Evolutionary conservation across 2,113 vertebrate genomes (phyloP).

Genomic region (Lophius piscatorius): DNA sequence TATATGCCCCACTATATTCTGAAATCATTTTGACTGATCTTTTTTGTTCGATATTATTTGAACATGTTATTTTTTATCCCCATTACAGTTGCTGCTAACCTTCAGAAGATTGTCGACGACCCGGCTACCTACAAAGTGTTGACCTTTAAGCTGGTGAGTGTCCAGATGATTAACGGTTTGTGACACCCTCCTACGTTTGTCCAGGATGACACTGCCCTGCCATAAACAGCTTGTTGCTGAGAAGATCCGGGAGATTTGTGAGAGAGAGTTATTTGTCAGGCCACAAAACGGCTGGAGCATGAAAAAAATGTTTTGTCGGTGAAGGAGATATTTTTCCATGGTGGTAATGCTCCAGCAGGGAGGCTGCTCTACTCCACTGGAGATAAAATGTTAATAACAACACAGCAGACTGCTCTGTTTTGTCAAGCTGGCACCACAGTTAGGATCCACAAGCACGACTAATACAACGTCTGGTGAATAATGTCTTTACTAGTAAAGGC

Average conservation of each 20-base stretch:
- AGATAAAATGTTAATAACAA: no score
- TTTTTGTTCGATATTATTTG: neutral
- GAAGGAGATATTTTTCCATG: neutral
- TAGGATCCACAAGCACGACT: no score
- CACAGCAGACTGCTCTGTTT: no score
- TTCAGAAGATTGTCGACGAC: conserved; percentile 99
- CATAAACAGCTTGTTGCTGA: conserved; percentile 30
- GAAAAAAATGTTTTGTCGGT: neutral
- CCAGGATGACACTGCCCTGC: neutral
- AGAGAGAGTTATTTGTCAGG: conserved; percentile 22
- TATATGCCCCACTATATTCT: no score
- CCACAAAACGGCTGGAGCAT: conserved; percentile 1
- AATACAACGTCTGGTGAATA: no score
- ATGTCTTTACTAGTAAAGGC: no score
- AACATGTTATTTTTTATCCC: conserved; percentile 16
- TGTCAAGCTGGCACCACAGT: no score
- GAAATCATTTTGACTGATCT: no score
- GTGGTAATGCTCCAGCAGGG: no score
- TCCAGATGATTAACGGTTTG: conserved; percentile 33
- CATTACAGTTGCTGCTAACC: conserved; percentile 95
- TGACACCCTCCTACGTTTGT: conserved; percentile 8
- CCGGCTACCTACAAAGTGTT: conserved; percentile 94
- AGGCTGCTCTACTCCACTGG: no score
- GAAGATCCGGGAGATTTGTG: conserved; percentile 12
- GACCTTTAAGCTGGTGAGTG: conserved; percentile 99